phyloP scores from a whole-genome alignment of 2,113 vertebrate genomes.

The Lamprologus callipterus region DNA sequence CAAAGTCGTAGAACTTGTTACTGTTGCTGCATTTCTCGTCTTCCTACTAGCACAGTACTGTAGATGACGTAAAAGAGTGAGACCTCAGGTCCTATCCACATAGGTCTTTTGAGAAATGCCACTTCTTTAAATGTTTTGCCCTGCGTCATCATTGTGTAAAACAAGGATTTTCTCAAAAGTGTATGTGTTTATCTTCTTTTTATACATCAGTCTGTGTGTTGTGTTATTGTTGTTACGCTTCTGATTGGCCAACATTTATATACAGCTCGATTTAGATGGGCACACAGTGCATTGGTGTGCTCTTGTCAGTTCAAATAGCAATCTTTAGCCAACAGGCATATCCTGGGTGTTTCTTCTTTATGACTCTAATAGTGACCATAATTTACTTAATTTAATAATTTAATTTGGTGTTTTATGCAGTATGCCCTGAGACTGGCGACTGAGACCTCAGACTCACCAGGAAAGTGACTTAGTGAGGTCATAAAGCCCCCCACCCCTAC shows the following conservation, averaged over 20 bases:
- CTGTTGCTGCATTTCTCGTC: background rate
- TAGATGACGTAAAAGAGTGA: background rate
- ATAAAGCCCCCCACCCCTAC: rapidly evolving
- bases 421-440: background rate
- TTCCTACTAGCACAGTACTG: background rate
- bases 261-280: background rate
- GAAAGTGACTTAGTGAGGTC: background rate
- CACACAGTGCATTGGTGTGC: background rate
- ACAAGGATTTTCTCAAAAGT: background rate
- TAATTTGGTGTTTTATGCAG: background rate
- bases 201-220: background rate
- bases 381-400: background rate
- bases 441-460: background rate
- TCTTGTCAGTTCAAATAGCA: background rate
- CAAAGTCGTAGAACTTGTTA: background rate
- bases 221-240: background rate
- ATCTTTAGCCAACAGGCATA: background rate
- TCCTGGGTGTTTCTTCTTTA: background rate
- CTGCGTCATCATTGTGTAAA: background rate
- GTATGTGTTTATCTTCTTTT: background rate
- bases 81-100: background rate
- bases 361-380: background rate
- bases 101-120: background rate
- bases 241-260: background rate
- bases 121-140: background rate